Evolutionary conservation across 1,140 invertebrate genomes (phyloP), one percentile per base, ranked within the genome.

Genomic region (Nephotettix cincticeps): DNA sequence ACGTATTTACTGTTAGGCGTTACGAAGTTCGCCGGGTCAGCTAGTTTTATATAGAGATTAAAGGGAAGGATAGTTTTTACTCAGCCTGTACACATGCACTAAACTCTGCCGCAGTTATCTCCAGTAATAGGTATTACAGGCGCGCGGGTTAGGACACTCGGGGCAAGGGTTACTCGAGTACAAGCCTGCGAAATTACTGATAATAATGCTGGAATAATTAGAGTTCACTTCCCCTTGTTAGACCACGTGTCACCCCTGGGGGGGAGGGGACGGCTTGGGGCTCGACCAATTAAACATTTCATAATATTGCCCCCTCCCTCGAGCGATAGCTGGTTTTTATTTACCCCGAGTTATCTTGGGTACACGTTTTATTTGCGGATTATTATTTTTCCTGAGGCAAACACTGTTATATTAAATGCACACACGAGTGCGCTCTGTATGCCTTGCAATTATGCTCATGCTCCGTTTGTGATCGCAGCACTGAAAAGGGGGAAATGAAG

Each of bases 211-310:
- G 27, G 56, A 27, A 61, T 61, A 61, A 61, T 61, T 61, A 61
- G 56, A 61, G 56, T 61, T 29, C 23, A 51, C 47, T 11, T 61
- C 56, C 56, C 56, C 19, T 51, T 2, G 6, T 14, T 6, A 27
- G 27, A 61, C 56, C 56, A 61, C 56, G 56, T 61, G 56, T 61
- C 56, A 11, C 56, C 56, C 21, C 14, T 4, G 56, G 56, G 14
- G 14, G 14, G 47, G 21, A 17, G 14, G 47, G 14, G 47, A n/a
- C 3, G 21, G n/a, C n/a, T n/a, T n/a, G 21, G 47, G 47, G 47
- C 47, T 51, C 21, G 47, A 61, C 56, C 56, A 61, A 61, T 61
- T 61, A 61, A 25, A 61, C 56, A 61, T 61, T 61, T 61, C 56
- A 61, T 27, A 61, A 61, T 61, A 61, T 61, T 61, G 14, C 28